A percentile compares a stretch with the other conserved stretches of the same genome.
Evolutionary conservation across 2,797 vertebrate species (phyloP).

Genomic region (Scomberomorus guttatus): DNA sequence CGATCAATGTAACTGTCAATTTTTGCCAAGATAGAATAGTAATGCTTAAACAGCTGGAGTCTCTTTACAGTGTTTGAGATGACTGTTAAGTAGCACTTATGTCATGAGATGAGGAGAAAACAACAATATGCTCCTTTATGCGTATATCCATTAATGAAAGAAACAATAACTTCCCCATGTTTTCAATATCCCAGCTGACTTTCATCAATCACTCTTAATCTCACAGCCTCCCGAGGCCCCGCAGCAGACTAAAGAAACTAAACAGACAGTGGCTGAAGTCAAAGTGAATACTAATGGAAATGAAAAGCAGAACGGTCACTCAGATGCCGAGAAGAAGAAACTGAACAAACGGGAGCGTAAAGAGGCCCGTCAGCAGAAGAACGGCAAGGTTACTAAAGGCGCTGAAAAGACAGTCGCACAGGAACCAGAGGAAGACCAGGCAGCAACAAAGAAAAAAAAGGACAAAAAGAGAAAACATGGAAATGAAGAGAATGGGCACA

Average conservation of each 20-base stretch:
- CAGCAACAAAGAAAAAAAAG: conserved; percentile 57
- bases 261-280: conserved; percentile 29
- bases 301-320: conserved; percentile 45
- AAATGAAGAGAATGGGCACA: conserved; percentile 43
- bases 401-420: conserved; percentile 9
- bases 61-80: not conserved
- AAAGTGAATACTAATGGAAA: conserved; percentile 27
- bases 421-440: conserved; percentile 54
- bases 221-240: conserved; percentile 43
- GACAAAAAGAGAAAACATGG: conserved; percentile 69
- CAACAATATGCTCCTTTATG: not conserved
- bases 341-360: conserved; percentile 86
- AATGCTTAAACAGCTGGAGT: not conserved
- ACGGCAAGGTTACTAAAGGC: conserved; percentile 53
- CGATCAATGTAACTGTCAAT: not conserved
- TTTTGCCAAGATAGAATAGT: not conserved
- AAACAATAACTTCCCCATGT: not conserved
- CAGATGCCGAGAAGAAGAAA: conserved; percentile 73
- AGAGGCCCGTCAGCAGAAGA: conserved; percentile 67
- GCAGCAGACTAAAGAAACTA: conserved; percentile 22
- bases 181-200: conserved; percentile 1
- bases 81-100: not conserved
- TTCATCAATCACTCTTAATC: not conserved
- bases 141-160: not conserved
- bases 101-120: not conserved